Base-by-base conservation (phyloP, 2,797 vertebrate species). In the Zalophus californianus region DNA sequence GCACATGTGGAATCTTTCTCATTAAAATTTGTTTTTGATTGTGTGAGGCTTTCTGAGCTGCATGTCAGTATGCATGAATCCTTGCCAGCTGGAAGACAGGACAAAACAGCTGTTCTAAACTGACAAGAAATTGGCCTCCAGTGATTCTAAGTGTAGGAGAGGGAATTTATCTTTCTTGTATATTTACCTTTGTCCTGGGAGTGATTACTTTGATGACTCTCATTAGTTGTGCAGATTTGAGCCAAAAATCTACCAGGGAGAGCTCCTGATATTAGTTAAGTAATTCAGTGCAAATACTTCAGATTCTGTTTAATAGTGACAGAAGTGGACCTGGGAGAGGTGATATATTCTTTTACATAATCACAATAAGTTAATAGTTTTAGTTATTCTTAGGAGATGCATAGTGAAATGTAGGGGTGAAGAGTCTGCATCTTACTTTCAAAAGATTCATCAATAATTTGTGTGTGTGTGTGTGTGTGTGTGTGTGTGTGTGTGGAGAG, bases 11-110 rank as follows among this genome's bases (percentile, higher is more conserved):
- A 27, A n/a, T 75, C 92, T 92, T 96, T 94, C 83, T 94, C 86
- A 90, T 95, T 96, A 58, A 85, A 68, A 20, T 75, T 52, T 91
- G 92, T 90, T 41, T 29, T 85, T 91, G 20, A 38, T 87, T 32
- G 23, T 86, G n/a, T 93, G 80, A 96, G 83, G 41, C 7, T 94
- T 97, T 91, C 50, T 56, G 83, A 94, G 27, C 48, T 23, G 18
- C 62, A 18, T 73, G 62, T 94, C 29, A 75, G 18, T 90, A 79
- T 84, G 91, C 96, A 84, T 95, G 89, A 80, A 77, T 14, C 4
- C 29, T 92, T 85, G 79, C 89, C 93, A 95, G 78, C 56, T 93
- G 68, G 77, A 90, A 94, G 62, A 86, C 64, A 88, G 60, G 78
- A 77, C 27, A 13, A 70, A 82, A 64, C 86, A 90, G 75, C 83